A percentile compares a stretch with the other conserved stretches of the same genome.
Evolutionary conservation across 1,140 invertebrate genomes (phyloP).

Genomic region (Proales similis): DNA sequence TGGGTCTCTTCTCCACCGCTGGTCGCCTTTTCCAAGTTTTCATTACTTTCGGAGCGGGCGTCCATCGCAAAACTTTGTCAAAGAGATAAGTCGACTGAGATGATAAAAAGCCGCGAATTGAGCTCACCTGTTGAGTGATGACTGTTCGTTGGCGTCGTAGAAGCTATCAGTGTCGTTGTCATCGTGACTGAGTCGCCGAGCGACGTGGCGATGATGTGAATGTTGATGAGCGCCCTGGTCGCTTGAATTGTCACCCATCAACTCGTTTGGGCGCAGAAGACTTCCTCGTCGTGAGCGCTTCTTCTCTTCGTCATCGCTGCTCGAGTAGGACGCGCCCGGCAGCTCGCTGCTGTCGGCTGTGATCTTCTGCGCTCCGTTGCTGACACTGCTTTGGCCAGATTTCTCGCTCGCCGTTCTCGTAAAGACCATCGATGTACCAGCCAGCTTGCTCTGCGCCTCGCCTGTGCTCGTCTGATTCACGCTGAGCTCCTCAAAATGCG

Average conservation of each 20-base stretch:
- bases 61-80: background rate
- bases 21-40: background rate
- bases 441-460: too few species aligned
- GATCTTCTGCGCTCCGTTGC: slow-evolving; percentile 8
- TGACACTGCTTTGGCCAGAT: slow-evolving; percentile 8
- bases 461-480: too few species aligned
- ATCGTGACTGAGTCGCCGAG: background rate
- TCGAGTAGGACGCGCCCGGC: slow-evolving; percentile 85
- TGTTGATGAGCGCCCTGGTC: background rate
- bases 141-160: slow-evolving; percentile 31
- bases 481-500: background rate
- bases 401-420: background rate
- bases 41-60: background rate
- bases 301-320: slow-evolving; percentile 77
- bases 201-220: background rate
- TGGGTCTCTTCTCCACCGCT: background rate
- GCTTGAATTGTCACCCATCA: background rate
- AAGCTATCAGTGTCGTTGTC: slow-evolving; percentile 36
- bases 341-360: slow-evolving; percentile 59
- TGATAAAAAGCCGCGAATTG: too few species aligned
- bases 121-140: too few species aligned
- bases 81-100: background rate
- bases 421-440: too few species aligned
- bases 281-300: background rate
- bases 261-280: too few species aligned